Percentiles rank a stretch among this genome's conserved stretches.
Conservation (phyloP, 2,113 vertebrate genomes). For the Morone saxatilis region DNA sequence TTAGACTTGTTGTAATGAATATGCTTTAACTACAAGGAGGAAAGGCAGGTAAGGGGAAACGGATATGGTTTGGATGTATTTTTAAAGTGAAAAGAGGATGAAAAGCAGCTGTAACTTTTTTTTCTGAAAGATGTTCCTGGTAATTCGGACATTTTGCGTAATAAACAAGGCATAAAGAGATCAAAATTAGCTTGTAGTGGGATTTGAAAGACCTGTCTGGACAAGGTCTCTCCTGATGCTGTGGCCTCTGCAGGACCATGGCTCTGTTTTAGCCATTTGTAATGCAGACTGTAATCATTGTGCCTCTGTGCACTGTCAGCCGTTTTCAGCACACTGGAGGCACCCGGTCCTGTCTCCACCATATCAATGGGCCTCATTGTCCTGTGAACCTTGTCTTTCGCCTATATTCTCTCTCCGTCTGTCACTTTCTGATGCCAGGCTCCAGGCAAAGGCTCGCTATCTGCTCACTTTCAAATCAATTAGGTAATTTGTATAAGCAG, state of each 20-base stretch:
- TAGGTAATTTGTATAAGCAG: not conserved
- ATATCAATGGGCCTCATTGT: slow-evolving; percentile 83
- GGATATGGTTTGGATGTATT: not conserved
- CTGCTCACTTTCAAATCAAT: slow-evolving; percentile 28
- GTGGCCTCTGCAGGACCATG: slow-evolving; percentile 45
- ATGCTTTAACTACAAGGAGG: not conserved
- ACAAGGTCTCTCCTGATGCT: slow-evolving; percentile 39
- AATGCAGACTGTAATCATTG: slow-evolving; percentile 75
- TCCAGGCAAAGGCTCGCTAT: slow-evolving; percentile 16
- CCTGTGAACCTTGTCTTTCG: slow-evolving; percentile 52
- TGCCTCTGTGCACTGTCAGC: slow-evolving; percentile 74
- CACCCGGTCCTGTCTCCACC: slow-evolving; percentile 78
- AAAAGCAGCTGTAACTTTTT: not conserved
- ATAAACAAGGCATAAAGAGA: slow-evolving; percentile 13
- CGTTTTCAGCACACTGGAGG: slow-evolving; percentile 64
- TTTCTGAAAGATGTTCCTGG: not conserved
- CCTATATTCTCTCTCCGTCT: slow-evolving; percentile 42
- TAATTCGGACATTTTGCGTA: not conserved
- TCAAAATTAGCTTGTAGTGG: slow-evolving; percentile 16
- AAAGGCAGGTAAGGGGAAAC: not conserved
- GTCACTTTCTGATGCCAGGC: slow-evolving; percentile 59
- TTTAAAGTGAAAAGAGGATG: not conserved
- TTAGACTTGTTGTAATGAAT: not conserved
- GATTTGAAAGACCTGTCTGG: slow-evolving; percentile 4
- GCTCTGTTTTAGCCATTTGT: slow-evolving; percentile 78